Percentiles rank a stretch among this genome's conserved stretches.
Evolutionary conservation across 1,140 invertebrate species (phyloP).

Genomic region (Samia ricini): DNA sequence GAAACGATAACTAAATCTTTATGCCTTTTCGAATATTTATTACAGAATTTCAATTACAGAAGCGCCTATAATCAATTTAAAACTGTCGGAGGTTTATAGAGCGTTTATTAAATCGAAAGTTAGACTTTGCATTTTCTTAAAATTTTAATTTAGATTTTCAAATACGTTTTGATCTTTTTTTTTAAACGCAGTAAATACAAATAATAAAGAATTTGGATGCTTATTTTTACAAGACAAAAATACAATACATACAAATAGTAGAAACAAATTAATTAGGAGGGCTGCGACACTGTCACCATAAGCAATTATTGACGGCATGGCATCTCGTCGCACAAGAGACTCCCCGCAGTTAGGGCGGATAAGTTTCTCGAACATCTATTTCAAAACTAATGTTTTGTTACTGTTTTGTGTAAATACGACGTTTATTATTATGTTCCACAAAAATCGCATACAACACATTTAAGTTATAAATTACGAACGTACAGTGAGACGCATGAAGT

Average conservation of each 20-base stretch:
- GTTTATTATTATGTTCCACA: slow-evolving; percentile 1
- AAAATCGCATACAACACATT: neutral
- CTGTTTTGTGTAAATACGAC: slow-evolving; percentile 1
- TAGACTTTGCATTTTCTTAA: too few relatives aligned
- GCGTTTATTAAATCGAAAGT: neutral
- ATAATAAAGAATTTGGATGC: neutral
- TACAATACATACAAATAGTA: slow-evolving; percentile 4
- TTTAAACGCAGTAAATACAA: slow-evolving; percentile 16
- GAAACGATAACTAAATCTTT: too few relatives aligned
- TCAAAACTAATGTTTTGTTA: slow-evolving; percentile 7
- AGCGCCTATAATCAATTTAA: too few relatives aligned
- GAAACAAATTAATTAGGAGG: slow-evolving; percentile 59
- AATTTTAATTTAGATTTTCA: too few relatives aligned
- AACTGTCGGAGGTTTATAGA: neutral
- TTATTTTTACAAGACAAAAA: neutral
- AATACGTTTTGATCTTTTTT: too few relatives aligned
- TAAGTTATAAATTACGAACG: neutral
- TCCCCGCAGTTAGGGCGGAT: slow-evolving; percentile 34
- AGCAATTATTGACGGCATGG: slow-evolving; percentile 26
- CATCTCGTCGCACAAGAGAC: slow-evolving; percentile 13
- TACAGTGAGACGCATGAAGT: too few relatives aligned
- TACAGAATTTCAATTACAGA: too few relatives aligned
- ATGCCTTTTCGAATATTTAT: too few relatives aligned
- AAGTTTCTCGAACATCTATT: slow-evolving; percentile 1
- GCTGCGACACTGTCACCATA: slow-evolving; percentile 41